phyloP scores from a whole-genome alignment of 2,113 vertebrate species.

The Dascyllus trimaculatus region DNA sequence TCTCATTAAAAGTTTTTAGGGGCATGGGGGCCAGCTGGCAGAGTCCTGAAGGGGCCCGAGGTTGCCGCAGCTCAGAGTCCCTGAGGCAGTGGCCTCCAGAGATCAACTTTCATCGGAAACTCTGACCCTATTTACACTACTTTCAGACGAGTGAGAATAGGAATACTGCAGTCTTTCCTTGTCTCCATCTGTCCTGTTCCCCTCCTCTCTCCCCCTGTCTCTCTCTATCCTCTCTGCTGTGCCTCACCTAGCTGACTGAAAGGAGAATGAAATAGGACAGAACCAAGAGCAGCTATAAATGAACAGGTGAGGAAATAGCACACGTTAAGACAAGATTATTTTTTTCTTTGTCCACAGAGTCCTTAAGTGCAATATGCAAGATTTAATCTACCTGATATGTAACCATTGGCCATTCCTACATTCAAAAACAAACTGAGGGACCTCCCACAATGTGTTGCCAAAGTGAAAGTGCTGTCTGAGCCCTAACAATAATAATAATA shows the following conservation, averaged over 20 bases:
- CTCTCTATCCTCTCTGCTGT: slow-evolving; percentile 23
- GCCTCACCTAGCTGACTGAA: slow-evolving; percentile 6
- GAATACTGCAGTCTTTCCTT: background rate
- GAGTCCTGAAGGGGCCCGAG: slow-evolving; percentile 42
- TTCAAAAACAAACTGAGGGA: too few species aligned
- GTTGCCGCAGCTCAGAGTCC: slow-evolving; percentile 62
- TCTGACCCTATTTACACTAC: slow-evolving; percentile 77
- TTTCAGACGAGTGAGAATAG: slow-evolving; percentile 24
- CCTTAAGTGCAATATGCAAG: too few species aligned
- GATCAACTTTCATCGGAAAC: slow-evolving; percentile 67
- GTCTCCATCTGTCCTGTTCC: slow-evolving; percentile 19
- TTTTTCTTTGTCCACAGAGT: background rate
- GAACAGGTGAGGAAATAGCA: background rate
- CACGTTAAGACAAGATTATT: background rate
- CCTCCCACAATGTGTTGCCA: too few species aligned
- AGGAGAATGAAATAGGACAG: slow-evolving; percentile 4
- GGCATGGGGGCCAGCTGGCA: slow-evolving; percentile 48
- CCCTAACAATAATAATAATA: too few species aligned
- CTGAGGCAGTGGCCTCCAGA: slow-evolving; percentile 55
- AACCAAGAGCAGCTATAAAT: slow-evolving; percentile 7
- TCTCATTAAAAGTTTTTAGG: slow-evolving; percentile 85
- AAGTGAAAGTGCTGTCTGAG: too few species aligned
- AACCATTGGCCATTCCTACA: too few species aligned
- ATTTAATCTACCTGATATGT: too few species aligned
- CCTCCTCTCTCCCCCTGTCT: background rate